These are phyloP conservation scores for Bombus impatiens DNA, from an alignment of 1,140 invertebrate species.

Conservation along the genomic window DNA sequence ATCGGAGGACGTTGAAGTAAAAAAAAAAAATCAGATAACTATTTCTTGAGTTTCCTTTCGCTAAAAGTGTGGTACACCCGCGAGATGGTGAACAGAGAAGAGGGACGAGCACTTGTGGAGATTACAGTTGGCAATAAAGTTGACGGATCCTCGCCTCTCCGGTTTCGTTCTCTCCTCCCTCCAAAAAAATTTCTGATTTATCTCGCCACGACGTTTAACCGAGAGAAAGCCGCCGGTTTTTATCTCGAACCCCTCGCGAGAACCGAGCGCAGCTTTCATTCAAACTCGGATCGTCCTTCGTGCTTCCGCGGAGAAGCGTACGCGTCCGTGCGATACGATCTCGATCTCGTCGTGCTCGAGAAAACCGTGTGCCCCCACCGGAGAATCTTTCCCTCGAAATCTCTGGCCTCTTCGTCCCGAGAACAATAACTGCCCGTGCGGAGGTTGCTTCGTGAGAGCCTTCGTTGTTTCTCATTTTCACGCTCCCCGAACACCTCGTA, in stretches of 20 bases:
- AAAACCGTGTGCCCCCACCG: conserved; percentile 16
- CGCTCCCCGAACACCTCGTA: conserved; percentile 32
- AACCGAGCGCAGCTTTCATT: conserved; percentile 41
- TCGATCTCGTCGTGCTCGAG: conserved; percentile 33
- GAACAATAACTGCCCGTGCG: conserved; percentile 61
- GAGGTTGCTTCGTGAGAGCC: conserved; percentile 24
- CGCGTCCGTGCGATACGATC: conserved; percentile 37
- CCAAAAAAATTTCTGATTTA: conserved; percentile 48
- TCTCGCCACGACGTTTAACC: conserved; percentile 26
- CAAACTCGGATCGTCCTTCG: conserved; percentile 32
- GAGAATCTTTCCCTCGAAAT: conserved; percentile 62
- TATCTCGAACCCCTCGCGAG: conserved; percentile 8
- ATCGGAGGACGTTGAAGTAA: not conserved
- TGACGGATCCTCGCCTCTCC: conserved; percentile 3
- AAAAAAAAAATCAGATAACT: not conserved
- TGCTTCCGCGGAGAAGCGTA: conserved; percentile 36
- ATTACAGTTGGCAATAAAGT: conserved; percentile 33
- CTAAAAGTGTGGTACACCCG: too few species aligned
- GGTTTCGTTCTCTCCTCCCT: not conserved
- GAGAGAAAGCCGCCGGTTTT: conserved; percentile 10
- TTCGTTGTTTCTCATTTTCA: conserved; percentile 67
- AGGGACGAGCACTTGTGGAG: conserved; percentile 20
- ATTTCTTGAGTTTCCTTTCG: not conserved
- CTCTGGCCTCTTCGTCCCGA: conserved; percentile 45
- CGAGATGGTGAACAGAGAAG: not conserved